Percentiles rank a stretch among this genome's conserved stretches.
phyloP scores from a whole-genome alignment of 2,888 invertebrate genomes.

The Bombylius discolor region DNA sequence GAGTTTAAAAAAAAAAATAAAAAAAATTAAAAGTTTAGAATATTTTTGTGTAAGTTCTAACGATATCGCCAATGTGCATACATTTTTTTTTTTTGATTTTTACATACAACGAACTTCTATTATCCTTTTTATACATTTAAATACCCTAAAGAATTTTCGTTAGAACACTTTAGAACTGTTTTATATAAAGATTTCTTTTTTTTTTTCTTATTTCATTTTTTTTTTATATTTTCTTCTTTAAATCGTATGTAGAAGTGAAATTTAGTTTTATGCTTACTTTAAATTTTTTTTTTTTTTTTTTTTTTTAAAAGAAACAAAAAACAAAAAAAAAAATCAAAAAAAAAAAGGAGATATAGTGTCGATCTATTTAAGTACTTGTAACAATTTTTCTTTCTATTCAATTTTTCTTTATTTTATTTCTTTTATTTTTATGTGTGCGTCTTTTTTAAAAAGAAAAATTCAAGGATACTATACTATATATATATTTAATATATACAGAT shows the following conservation, averaged over 20 bases:
- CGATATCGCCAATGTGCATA: slow-evolving; percentile 3
- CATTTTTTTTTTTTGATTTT: neutral
- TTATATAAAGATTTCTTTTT: too few species aligned
- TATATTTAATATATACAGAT: too few species aligned
- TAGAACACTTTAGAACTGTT: too few species aligned
- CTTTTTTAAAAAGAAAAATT: too few species aligned
- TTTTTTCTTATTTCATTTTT: neutral
- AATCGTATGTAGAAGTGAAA: neutral
- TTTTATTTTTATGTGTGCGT: neutral
- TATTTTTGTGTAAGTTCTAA: slow-evolving; percentile 3
- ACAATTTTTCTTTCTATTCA: neutral
- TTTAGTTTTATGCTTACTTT: slow-evolving; percentile 6
- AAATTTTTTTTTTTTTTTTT: neutral
- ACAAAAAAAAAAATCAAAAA: too few species aligned
- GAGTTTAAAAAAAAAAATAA: neutral
- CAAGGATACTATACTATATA: too few species aligned
- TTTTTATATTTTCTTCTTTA: neutral
- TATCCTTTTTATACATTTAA: neutral
- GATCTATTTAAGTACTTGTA: too few species aligned
- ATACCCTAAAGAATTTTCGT: neutral
- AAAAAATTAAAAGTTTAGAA: neutral
- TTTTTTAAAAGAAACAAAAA: too few species aligned
- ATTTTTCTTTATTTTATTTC: slow-evolving; percentile 2
- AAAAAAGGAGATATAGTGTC: too few species aligned
- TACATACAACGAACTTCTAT: neutral